These are phyloP conservation scores for Oikopleura dioica DNA, from an alignment of 23 tunicate species.

Conservation along the genomic window DNA sequence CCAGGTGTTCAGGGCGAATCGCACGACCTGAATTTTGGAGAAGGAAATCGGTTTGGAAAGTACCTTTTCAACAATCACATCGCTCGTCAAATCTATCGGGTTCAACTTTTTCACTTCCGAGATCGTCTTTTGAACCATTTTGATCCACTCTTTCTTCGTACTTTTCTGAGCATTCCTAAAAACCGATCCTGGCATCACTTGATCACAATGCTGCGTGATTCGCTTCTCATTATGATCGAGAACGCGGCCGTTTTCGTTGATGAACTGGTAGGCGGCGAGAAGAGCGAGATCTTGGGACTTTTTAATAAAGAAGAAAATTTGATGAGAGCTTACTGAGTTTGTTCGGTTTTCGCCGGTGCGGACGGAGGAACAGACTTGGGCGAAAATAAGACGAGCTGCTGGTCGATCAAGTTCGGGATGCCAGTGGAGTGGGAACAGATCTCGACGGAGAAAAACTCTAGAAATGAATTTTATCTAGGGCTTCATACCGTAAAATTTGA, in stretches of 20 bases:
- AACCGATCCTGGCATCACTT: neutral
- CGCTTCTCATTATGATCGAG: neutral
- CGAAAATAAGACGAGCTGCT: neutral
- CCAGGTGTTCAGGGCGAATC: conserved; percentile 4
- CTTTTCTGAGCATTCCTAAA: conserved; percentile 7
- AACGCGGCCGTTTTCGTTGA: neutral
- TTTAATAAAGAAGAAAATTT: neutral
- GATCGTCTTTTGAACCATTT: neutral
- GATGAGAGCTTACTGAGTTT: neutral
- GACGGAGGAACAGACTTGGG: conserved; percentile 11
- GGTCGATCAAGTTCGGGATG: conserved; percentile 10
- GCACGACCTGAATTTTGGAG: conserved; percentile 4
- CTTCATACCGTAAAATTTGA: neutral
- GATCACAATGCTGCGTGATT: neutral
- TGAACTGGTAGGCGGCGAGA: neutral
- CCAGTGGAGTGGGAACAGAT: neutral
- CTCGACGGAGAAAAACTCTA: neutral
- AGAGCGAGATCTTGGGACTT: conserved; percentile 1
- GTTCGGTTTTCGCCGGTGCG: neutral
- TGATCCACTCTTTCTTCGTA: neutral
- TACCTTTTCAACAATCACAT: neutral
- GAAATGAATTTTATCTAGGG: neutral
- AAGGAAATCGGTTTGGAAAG: too few relatives aligned
- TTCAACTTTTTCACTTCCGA: neutral
- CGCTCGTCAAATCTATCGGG: neutral